Conservation (phyloP, 2,888 invertebrate genomes). For the Napeogenes sylphis region DNA sequence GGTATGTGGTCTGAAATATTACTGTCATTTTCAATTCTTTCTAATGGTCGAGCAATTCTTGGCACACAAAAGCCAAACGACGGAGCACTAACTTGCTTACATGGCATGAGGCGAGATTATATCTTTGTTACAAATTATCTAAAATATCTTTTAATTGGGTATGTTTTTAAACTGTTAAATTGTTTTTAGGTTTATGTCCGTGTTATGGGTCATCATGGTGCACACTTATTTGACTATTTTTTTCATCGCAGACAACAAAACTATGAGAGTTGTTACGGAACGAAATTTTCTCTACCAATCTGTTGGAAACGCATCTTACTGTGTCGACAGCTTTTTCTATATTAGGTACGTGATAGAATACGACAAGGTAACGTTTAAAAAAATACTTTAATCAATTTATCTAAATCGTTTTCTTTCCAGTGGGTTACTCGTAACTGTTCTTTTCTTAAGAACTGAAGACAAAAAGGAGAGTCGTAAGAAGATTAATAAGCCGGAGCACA, state of each 20-base stretch:
- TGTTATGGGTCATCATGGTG: conserved; percentile 90
- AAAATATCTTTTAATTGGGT: not conserved
- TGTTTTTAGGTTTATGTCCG: conserved; percentile 80
- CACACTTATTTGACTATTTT: conserved; percentile 90
- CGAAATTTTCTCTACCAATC: conserved; percentile 88
- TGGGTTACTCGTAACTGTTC: conserved; percentile 84
- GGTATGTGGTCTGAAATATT: conserved; percentile 80
- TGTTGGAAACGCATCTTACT: conserved; percentile 90
- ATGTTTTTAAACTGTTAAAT: not conserved
- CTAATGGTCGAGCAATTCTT: conserved; percentile 86
- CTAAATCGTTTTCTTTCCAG: conserved; percentile 53
- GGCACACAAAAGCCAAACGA: conserved; percentile 81
- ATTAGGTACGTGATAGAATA: conserved; percentile 80
- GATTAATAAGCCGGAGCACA: conserved; percentile 37
- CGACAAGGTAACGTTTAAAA: conserved; percentile 45
- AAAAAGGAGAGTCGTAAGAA: conserved; percentile 62
- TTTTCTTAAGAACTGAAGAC: conserved; percentile 81
- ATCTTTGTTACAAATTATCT: not conserved
- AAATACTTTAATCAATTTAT: too few species aligned
- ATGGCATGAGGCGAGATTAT: conserved; percentile 80
- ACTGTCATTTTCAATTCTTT: conserved; percentile 85
- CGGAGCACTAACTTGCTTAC: conserved; percentile 85
- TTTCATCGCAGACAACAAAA: conserved; percentile 86
- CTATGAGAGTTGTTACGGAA: conserved; percentile 83
- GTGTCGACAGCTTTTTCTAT: conserved; percentile 92